Evolutionary conservation across 2,888 invertebrate species (phyloP), one percentile per base, ranked within the genome.

Genomic region (Silvanus unidentatus): DNA sequence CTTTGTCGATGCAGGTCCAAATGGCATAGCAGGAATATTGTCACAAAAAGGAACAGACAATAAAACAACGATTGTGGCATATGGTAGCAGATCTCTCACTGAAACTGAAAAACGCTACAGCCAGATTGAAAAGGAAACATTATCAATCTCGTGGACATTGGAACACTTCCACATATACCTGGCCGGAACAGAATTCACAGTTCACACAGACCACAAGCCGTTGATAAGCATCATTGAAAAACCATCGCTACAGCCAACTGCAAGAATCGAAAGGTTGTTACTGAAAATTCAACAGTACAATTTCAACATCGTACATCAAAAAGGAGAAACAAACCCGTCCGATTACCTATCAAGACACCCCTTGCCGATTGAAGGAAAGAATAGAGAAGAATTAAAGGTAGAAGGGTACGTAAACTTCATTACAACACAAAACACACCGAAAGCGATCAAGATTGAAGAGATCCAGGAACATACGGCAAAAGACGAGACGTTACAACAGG

Each of bases 91-190:
- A 16, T 14, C 30, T 13, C 15, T 45, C 11, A 41, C 45, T 9
- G 8, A 16, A 30, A 34, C 28, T 22, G 45, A 45, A 14, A 14
- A 30, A 22, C 10, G 14, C 14, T 45, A 45, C 27, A 40, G 44
- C 22, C 44, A 44, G 15, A 40, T 40, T 1, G 44, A 40, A 13
- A 45, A 42, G 22, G 45, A 45, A 29, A 38, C 27, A 4, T 15
- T 45, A n/a, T 42, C 42, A 11, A 14, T 42, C 2, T 13, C 42
- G 22, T 45, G 45, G 45, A 39, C 37, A 3, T 29, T 42, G 9
- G 6, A 42, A 45, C 45, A 45, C 30, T 45, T 42, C 15, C 42
- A 45, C 16, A 22, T 42, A 10, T 45, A 45, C 13, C 12, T 45
- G 38, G n/a, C 15, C n/a, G 45, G 32, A 12, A 37, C 28, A 11